Base-by-base conservation (phyloP, 92 coral and sea anemone genomes). In the Phenganax marumi region DNA sequence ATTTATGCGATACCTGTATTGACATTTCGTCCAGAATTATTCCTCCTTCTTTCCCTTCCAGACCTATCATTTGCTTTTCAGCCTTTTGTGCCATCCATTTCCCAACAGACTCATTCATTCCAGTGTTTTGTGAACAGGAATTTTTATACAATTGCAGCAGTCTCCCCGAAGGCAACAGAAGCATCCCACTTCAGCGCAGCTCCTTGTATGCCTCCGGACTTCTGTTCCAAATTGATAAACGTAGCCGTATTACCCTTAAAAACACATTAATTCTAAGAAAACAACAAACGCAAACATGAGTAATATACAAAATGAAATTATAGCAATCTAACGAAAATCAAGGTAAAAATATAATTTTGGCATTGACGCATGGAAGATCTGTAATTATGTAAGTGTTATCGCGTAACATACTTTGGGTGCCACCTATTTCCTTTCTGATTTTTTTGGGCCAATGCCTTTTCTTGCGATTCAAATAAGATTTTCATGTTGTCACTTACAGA, bases 171-270 rank as follows among this genome's bases (percentile, higher is more conserved):
- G 89, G 89, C 24, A 86, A 66, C 60, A 47, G 14, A 23, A 86
- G 18, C 82, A 86, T 81, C 22, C 85, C 86, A 78, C 87, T 84
- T 16, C 49, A 73, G 64, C 64, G 47, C 52, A 87, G 56, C 70
- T 87, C 88, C 25, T 68, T 22, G 60, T 87, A 87, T 47, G 90
- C 90, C 58, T 87, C 86, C 25, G 90, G 90, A 51, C 90, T 84
- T 70, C 88, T 58, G 58, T 66, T 73, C 91, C 91, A 88, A 10
- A 88, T 69, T 21, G 88, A 88, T 21, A 88, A 62, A 47, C 91
- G 84, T 25, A 80, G 22, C 10, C 88, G 61, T 21, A 88, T 80
- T 17, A 88, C 65, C 58, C 91, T 88, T 5, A 18, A 23, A 80
- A 18, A 39, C 54, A 23, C 14, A 68, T 51, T 61, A 76, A 54